These are phyloP conservation scores for Salticus scenicus DNA, from an alignment of 2,888 invertebrate species.

Conservation along the genomic window DNA sequence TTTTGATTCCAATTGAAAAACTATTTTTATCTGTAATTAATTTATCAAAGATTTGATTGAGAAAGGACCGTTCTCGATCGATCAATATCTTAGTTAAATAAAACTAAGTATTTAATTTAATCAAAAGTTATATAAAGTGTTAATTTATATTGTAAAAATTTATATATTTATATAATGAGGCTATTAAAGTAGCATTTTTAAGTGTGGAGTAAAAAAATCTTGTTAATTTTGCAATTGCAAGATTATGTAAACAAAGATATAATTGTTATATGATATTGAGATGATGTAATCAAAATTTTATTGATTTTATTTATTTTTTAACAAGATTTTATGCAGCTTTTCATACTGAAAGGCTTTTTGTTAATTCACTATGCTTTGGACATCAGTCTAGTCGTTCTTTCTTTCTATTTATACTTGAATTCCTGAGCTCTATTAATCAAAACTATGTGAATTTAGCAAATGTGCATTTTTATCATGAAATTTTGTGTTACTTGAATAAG, in stretches of 20 bases:
- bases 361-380: slow-evolving; percentile 6
- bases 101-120: slow-evolving; percentile 7
- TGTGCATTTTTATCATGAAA: background rate
- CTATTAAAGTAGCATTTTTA: background rate
- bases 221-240: background rate
- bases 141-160: slow-evolving; percentile 10
- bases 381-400: slow-evolving; percentile 15
- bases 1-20: background rate
- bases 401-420: background rate
- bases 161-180: slow-evolving; percentile 1
- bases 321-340: slow-evolving; percentile 22
- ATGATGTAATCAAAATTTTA: slow-evolving; percentile 14
- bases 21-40: background rate
- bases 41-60: background rate
- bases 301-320: slow-evolving; percentile 2
- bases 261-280: background rate
- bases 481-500: too few species aligned
- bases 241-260: background rate
- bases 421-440: slow-evolving; percentile 22
- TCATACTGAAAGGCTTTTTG: background rate
- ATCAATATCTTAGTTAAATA: background rate
- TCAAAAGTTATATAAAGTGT: background rate
- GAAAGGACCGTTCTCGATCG: background rate
- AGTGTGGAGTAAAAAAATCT: background rate
- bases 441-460: background rate